Evolutionary conservation across 37 sponge, comb jelly and placozoan genomes (phyloP).

Genomic region (Bolinopsis microptera): DNA sequence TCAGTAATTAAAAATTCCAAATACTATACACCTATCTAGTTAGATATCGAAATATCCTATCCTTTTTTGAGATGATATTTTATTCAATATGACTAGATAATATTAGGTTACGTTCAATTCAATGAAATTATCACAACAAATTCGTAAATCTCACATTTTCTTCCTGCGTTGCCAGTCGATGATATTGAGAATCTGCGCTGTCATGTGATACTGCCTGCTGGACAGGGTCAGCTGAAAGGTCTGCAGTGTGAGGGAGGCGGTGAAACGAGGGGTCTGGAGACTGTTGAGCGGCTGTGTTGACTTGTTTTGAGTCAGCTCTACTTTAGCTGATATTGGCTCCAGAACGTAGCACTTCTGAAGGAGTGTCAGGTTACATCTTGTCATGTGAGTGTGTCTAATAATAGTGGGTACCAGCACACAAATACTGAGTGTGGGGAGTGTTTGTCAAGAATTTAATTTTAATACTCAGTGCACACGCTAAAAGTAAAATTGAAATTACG

Average conservation of each 20-base stretch:
- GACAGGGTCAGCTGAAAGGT: neutral
- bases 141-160: slow-evolving; percentile 31
- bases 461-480: too few relatives aligned
- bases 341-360: slow-evolving; percentile 63
- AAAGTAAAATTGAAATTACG: too few relatives aligned
- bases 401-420: too few relatives aligned
- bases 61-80: too few relatives aligned
- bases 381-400: neutral
- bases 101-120: too few relatives aligned
- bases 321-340: slow-evolving; percentile 52
- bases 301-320: slow-evolving; percentile 59
- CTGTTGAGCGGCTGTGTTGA: slow-evolving; percentile 32
- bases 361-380: neutral
- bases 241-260: slow-evolving; percentile 43
- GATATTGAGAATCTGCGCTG: slow-evolving; percentile 27
- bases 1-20: too few relatives aligned
- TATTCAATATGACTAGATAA: too few relatives aligned
- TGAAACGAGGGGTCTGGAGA: slow-evolving; percentile 19
- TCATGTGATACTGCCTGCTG: slow-evolving; percentile 55
- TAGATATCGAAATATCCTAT: too few relatives aligned
- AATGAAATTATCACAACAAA: too few relatives aligned
- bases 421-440: too few relatives aligned
- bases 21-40: too few relatives aligned
- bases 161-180: slow-evolving; percentile 40
- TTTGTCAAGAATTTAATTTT: too few relatives aligned